phyloP scores from a whole-genome alignment of 1,140 invertebrate species.

The Cataglyphis hispanica region DNA sequence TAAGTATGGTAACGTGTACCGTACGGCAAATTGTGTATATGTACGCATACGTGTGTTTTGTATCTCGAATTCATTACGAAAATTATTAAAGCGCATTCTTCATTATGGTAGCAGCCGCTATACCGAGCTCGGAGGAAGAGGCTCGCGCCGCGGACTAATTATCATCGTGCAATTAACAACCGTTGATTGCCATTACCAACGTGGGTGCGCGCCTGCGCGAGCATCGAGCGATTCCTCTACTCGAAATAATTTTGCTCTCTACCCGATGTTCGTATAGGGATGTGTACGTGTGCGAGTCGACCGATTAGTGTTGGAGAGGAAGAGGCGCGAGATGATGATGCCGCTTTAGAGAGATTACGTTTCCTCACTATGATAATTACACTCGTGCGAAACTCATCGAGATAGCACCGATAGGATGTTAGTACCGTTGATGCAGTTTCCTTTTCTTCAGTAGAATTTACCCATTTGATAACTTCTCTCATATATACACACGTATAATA shows the following conservation, averaged over 20 bases:
- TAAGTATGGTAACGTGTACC: slow-evolving; percentile 43
- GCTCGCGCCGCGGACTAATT: slow-evolving; percentile 65
- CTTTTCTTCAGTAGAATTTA: slow-evolving; percentile 42
- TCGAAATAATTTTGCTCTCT: slow-evolving; percentile 60
- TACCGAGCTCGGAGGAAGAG: background rate
- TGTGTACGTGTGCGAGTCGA: too few relatives aligned
- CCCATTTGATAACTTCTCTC: background rate
- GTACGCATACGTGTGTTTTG: slow-evolving; percentile 28
- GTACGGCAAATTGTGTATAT: slow-evolving; percentile 29
- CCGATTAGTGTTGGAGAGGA: slow-evolving; percentile 38
- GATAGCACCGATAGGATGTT: slow-evolving; percentile 44
- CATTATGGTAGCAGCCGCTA: slow-evolving; percentile 61
- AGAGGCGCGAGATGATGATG: slow-evolving; percentile 50
- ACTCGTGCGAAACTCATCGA: slow-evolving; percentile 51
- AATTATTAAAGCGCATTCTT: slow-evolving; percentile 75
- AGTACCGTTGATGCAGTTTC: slow-evolving; percentile 33
- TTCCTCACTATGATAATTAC: slow-evolving; percentile 54
- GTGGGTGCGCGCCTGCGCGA: slow-evolving; percentile 35
- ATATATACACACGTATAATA: background rate
- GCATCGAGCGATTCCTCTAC: slow-evolving; percentile 36
- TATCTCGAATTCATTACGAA: slow-evolving; percentile 74
- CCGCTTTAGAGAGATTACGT: slow-evolving; percentile 55
- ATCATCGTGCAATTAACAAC: slow-evolving; percentile 76
- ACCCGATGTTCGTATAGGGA: background rate
- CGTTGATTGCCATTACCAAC: slow-evolving; percentile 75